Percentiles rank a stretch among this genome's conserved stretches.
Evolutionary conservation across 1,140 invertebrate species (phyloP).

Genomic region (Tyrophagus putrescentiae): DNA sequence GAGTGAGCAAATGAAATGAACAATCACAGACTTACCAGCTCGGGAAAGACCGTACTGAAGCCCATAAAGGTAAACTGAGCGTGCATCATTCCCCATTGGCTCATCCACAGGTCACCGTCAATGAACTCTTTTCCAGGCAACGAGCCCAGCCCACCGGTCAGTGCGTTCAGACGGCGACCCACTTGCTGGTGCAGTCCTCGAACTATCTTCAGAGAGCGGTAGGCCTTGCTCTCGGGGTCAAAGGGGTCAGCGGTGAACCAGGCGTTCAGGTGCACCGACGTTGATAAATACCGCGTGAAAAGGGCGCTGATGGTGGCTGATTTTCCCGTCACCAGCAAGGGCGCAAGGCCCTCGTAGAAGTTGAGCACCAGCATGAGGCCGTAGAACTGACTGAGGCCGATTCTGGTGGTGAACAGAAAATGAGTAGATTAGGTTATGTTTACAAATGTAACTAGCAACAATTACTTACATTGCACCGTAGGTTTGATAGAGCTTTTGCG

Average conservation of each 20-base stretch:
- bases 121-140: too few species aligned
- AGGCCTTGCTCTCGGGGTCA: conserved; percentile 12
- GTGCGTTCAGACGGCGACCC: conserved; percentile 9
- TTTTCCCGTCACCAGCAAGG: conserved; percentile 16
- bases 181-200: conserved; percentile 20
- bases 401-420: too few species aligned
- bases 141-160: conserved; percentile 1
- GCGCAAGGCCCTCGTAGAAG: not conserved
- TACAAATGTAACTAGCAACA: too few species aligned
- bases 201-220: conserved; percentile 15
- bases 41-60: conserved; percentile 33
- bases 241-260: conserved; percentile 21
- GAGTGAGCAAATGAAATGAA: too few species aligned
- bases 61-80: conserved; percentile 31
- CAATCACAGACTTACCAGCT: too few species aligned
- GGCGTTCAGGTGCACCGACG: conserved; percentile 20
- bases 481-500: too few species aligned
- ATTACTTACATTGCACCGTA: too few species aligned
- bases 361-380: conserved; percentile 15
- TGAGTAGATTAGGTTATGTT: too few species aligned
- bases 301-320: conserved; percentile 10
- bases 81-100: conserved; percentile 9
- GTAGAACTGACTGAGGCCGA: conserved; percentile 1
- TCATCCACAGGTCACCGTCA: not conserved
- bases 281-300: conserved; percentile 19